phyloP scores from a whole-genome alignment of 2,113 vertebrate species.

The Verasper variegatus region DNA sequence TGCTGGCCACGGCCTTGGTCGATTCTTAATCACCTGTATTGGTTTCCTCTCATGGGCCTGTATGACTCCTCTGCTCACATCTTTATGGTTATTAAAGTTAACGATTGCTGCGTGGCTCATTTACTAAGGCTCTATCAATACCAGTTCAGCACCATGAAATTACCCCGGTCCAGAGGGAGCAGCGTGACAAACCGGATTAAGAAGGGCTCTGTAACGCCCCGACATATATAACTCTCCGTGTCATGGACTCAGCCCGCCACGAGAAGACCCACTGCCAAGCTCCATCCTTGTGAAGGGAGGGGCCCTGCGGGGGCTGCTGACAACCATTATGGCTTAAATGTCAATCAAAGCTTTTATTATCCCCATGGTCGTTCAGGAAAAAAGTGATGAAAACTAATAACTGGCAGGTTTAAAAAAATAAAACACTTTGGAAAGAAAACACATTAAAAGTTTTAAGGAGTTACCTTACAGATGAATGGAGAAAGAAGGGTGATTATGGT shows the following conservation, averaged over 20 bases:
- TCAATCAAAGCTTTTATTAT: constrained; percentile 68
- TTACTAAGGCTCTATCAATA: constrained; percentile 82
- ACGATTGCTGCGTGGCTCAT: constrained; percentile 79
- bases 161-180: constrained; percentile 78
- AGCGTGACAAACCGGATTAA: constrained; percentile 81
- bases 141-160: constrained; percentile 83
- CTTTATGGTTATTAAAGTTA: constrained; percentile 84
- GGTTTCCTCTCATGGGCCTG: constrained; percentile 71
- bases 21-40: constrained; percentile 81
- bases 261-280: constrained; percentile 58
- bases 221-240: constrained; percentile 75
- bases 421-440: constrained; percentile 34
- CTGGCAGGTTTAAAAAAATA: constrained; percentile 31
- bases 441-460: constrained; percentile 62
- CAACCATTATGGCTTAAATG: constrained; percentile 62
- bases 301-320: constrained; percentile 34
- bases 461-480: constrained; percentile 51
- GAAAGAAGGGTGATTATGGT: constrained; percentile 62
- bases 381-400: constrained; percentile 39
- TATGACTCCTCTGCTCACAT: constrained; percentile 77
- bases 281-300: constrained; percentile 19
- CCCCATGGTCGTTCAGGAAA: constrained; percentile 40
- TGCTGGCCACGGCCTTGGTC: constrained; percentile 63
- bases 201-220: constrained; percentile 71
- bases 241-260: constrained; percentile 54